A percentile compares a stretch with the other conserved stretches of the same genome.
Conservation (phyloP, 2,113 vertebrate species). For the Mustelus asterias region DNA sequence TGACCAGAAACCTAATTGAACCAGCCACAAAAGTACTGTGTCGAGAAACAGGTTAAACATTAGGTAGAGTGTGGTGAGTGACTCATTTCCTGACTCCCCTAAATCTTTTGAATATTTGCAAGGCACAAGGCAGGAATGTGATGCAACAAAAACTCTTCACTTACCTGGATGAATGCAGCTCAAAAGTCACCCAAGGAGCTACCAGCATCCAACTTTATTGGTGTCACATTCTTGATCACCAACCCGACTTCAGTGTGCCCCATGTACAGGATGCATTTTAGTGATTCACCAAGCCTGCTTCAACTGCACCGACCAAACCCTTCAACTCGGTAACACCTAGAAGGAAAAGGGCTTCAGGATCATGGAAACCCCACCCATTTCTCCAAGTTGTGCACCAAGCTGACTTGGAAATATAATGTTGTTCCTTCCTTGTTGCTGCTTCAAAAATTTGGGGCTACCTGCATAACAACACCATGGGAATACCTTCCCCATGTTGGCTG, state of each 20-base stretch:
- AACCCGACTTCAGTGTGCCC: no score
- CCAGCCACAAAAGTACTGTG: no score
- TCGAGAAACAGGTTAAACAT: no score
- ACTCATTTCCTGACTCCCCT: not conserved
- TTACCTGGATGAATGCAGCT: not conserved
- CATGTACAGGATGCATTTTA: no score
- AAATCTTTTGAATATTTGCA: not conserved
- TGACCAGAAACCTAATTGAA: no score
- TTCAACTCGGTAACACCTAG: not conserved
- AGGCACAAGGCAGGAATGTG: not conserved
- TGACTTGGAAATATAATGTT: not conserved
- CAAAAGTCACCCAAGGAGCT: not conserved
- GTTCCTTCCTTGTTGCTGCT: not conserved
- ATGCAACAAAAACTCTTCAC: not conserved
- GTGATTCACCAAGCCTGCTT: not conserved
- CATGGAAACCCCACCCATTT: not conserved
- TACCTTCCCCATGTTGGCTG: not conserved
- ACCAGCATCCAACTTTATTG: no score
- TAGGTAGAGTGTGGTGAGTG: not conserved
- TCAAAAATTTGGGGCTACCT: not conserved
- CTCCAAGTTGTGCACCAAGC: not conserved
- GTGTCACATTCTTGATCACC: no score
- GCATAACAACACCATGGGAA: not conserved
- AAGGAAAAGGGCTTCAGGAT: not conserved
- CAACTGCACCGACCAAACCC: not conserved